Percentiles rank a stretch among this genome's conserved stretches.
phyloP scores from a whole-genome alignment of 2,888 invertebrate species.

The Tortrix viridana region DNA sequence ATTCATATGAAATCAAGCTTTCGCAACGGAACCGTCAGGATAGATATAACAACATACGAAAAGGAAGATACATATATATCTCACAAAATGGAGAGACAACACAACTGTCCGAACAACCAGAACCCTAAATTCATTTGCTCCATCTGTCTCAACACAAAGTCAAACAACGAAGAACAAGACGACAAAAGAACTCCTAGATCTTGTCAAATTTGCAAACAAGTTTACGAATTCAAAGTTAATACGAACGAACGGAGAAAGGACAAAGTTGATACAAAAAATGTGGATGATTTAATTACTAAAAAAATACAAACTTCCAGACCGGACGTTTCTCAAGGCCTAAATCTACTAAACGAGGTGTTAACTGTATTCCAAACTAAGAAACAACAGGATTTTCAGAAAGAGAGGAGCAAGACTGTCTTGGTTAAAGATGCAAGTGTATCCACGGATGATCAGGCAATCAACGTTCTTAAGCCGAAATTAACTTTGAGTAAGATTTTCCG shows the following conservation, averaged over 20 bases:
- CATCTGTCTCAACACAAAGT: conserved; percentile 59
- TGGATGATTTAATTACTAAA: conserved; percentile 45
- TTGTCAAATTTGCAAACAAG: conserved; percentile 57
- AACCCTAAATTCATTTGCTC: conserved; percentile 61
- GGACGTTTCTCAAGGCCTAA: conserved; percentile 57
- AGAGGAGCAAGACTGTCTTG: conserved; percentile 48
- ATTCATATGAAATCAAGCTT: conserved; percentile 60
- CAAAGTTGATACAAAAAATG: conserved; percentile 26
- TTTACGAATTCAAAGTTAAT: conserved; percentile 23
- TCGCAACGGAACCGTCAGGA: conserved; percentile 53
- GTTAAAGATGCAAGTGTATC: conserved; percentile 62
- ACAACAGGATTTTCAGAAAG: conserved; percentile 42
- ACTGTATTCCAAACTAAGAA: conserved; percentile 71
- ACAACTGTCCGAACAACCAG: conserved; percentile 30
- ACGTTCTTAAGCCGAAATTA: conserved; percentile 44
- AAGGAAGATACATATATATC: conserved; percentile 19
- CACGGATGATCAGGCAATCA: conserved; percentile 48
- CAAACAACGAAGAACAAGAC: conserved; percentile 9
- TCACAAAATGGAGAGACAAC: conserved; percentile 38
- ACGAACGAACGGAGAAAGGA: conserved; percentile 38
- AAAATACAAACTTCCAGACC: conserved; percentile 60
- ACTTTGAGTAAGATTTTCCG: conserved; percentile 56
- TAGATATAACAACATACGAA: conserved; percentile 64
- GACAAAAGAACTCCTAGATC: conserved; percentile 47
- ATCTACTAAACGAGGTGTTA: conserved; percentile 70